Conservation (phyloP, 2,888 invertebrate species). For the Oasisia sp. region DNA sequence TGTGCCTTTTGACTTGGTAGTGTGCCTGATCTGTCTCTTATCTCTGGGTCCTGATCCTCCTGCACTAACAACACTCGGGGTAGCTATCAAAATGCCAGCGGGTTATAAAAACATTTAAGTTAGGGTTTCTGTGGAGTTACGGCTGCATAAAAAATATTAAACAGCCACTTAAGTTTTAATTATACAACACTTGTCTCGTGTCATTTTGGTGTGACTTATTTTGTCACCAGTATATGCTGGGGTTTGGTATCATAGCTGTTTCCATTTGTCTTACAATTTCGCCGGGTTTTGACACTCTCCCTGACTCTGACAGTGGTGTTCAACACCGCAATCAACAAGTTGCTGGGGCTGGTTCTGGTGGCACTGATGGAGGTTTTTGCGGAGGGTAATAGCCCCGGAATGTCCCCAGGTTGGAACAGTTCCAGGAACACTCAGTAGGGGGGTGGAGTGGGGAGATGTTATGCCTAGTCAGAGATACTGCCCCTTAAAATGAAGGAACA, state of each 20-base stretch:
- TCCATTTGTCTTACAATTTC: neutral
- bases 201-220: neutral
- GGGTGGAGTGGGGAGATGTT: neutral
- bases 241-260: neutral
- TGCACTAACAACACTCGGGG: neutral
- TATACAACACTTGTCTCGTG: neutral
- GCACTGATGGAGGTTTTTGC: neutral
- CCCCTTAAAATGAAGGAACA: neutral
- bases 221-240: neutral
- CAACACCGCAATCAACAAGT: neutral
- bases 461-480: neutral
- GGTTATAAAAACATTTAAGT: neutral
- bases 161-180: neutral
- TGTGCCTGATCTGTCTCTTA: neutral
- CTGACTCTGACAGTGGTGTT: neutral
- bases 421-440: neutral
- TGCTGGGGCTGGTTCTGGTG: neutral
- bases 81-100: neutral
- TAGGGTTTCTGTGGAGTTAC: neutral
- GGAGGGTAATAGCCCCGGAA: neutral
- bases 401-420: neutral
- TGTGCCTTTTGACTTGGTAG: constrained; percentile 8
- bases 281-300: neutral
- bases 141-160: neutral
- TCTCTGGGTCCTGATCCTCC: neutral